Evolutionary conservation across 2,797 vertebrate genomes (phyloP).

Genomic region (Pseudomugil tenellus): DNA sequence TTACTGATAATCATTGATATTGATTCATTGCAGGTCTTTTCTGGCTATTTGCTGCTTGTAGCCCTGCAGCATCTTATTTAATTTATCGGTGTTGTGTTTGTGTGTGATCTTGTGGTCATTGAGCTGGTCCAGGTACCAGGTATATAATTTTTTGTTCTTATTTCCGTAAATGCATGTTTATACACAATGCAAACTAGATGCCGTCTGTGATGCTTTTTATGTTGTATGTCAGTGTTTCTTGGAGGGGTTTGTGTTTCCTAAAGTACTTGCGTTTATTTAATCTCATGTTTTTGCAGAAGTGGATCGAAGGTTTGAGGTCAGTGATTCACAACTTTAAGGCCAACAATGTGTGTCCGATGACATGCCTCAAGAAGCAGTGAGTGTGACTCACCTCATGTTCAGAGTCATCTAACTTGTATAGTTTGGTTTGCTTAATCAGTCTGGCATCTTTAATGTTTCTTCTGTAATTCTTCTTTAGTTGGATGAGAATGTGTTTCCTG

Average conservation of each 20-base stretch:
- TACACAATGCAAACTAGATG: slow-evolving; percentile 19
- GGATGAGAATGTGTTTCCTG: slow-evolving; percentile 97
- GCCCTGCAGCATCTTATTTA: slow-evolving; percentile 17
- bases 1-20: neutral
- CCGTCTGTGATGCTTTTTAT: slow-evolving; percentile 6
- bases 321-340: slow-evolving; percentile 98
- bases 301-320: slow-evolving; percentile 94
- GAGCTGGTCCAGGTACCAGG: slow-evolving; percentile 4
- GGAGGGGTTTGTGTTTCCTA: neutral
- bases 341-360: slow-evolving; percentile 99
- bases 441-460: neutral
- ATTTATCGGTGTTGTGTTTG: slow-evolving; percentile 6
- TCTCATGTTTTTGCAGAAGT: slow-evolving; percentile 96
- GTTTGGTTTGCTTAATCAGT: neutral
- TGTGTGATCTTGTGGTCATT: neutral
- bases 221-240: neutral
- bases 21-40: slow-evolving; percentile 14
- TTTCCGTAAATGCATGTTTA: slow-evolving; percentile 40
- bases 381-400: slow-evolving; percentile 57
- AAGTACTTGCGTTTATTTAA: slow-evolving; percentile 28
- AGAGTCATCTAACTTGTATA: neutral
- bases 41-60: slow-evolving; percentile 11
- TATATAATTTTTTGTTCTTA: slow-evolving; percentile 52
- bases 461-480: slow-evolving; percentile 79
- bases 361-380: slow-evolving; percentile 99